These are phyloP conservation scores for Ceuthmochares aereus DNA, from an alignment of 2,113 vertebrate species.

Conservation along the genomic window DNA sequence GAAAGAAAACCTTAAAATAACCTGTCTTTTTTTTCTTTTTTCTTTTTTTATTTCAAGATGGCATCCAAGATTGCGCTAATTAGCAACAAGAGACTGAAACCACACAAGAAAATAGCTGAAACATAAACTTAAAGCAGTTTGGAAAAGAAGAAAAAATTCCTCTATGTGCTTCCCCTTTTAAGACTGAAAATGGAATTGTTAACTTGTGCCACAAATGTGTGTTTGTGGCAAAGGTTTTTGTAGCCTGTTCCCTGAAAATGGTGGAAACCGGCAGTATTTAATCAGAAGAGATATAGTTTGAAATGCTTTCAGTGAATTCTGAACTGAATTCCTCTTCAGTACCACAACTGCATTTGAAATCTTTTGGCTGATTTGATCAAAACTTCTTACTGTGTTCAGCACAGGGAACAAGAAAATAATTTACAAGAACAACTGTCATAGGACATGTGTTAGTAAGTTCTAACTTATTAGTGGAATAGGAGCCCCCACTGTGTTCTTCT, in stretches of 20 bases:
- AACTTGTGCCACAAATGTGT: neutral
- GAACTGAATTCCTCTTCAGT: neutral
- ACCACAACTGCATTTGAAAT: neutral
- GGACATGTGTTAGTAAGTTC: neutral
- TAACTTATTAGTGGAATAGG: neutral
- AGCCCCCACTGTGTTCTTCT: neutral
- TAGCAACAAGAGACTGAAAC: constrained; percentile 23
- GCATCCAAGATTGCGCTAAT: neutral
- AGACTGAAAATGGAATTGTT: constrained; percentile 2
- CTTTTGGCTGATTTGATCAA: neutral
- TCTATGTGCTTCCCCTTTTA: neutral
- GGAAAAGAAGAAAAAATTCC: constrained; percentile 11
- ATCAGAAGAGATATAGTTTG: neutral
- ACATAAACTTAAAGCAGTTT: constrained; percentile 7
- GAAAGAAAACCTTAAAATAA: neutral
- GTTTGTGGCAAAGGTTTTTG: neutral
- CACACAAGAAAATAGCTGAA: constrained; percentile 2
- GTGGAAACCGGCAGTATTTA: neutral
- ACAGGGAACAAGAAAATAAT: neutral
- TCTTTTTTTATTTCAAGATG: neutral
- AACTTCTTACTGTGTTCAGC: neutral
- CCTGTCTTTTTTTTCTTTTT: neutral
- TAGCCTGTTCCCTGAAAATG: neutral
- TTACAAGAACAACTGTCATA: neutral
- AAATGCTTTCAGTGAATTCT: neutral